Base-by-base conservation (phyloP, 2,113 vertebrate genomes). In the Pachypanchax playfairii region DNA sequence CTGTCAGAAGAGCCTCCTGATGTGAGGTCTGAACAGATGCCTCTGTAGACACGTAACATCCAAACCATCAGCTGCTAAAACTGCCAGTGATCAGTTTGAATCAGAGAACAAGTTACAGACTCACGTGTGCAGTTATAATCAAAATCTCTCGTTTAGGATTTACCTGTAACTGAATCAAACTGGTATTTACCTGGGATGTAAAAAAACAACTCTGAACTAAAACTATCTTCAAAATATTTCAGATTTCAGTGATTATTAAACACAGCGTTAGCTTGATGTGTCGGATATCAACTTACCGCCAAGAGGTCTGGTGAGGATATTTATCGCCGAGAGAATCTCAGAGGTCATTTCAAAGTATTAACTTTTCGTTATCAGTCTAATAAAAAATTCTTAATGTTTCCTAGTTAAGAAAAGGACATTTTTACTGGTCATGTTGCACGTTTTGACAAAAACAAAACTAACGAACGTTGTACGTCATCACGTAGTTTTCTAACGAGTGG, bases 1-100 rank as follows among this genome's bases (percentile, higher is more conserved):
- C 91, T 12, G 65, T 87, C 57, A 91, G 47, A 4, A 96, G 80
- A 3, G 86, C 84, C 17, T 89, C 81, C 20, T 85, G 86, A 15
- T 89, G 90, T 1, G 89, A 86, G 31, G 69, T 62, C 61, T 84
- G 89, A 18, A 75, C 65, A 51, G 49, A 82, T 0, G 65, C 65
- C 12, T 91, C 93, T 93, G 50, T n/a, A 66, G 31, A 84, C 55
- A 77, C 3, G 51, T 9, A 48, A 50, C 3, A 42, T 24, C 5
- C 4, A 2, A 31, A 10, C 15, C 26, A 18, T 42, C 12, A 7
- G 24, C 46, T 48, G 4, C 22, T n/a, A 10, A 31, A 31, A 10
- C 29, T 41, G 15, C 39, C 39, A 18, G 2, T n/a, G 17, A n/a
- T n/a, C n/a, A n/a, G n/a, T n/a, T n/a, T n/a, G n/a, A n/a, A n/a